Evolutionary conservation across 2,113 vertebrate species (phyloP).

Genomic region (Aegotheles bennettii): DNA sequence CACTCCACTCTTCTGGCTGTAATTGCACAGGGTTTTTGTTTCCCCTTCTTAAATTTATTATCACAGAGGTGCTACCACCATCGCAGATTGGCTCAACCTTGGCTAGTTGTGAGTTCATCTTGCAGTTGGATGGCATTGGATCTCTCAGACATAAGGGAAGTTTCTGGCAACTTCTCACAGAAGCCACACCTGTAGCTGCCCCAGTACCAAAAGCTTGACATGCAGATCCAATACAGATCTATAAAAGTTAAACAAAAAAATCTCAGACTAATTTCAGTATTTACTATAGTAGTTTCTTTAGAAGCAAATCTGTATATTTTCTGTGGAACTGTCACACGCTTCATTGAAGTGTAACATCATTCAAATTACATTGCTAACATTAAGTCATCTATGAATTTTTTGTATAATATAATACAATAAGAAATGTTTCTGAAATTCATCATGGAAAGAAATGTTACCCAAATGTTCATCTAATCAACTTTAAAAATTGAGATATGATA

Average conservation of each 20-base stretch:
- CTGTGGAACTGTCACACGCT: not conserved
- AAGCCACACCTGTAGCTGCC: no score
- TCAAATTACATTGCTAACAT: not conserved
- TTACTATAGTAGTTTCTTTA: not conserved
- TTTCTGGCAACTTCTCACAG: no score
- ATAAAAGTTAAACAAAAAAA: not conserved
- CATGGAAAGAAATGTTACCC: not conserved
- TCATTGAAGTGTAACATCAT: not conserved
- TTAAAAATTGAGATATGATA: not conserved
- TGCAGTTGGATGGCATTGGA: no score
- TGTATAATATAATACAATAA: not conserved
- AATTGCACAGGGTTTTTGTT: no score
- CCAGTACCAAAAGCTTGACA: no score
- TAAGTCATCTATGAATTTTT: not conserved
- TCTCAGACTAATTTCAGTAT: not conserved
- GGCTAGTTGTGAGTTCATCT: no score
- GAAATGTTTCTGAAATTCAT: not conserved
- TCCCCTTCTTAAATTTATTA: no score
- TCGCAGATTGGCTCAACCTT: no score
- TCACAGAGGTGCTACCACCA: no score
- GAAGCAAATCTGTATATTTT: not conserved
- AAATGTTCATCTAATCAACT: not conserved
- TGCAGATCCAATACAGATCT: not conserved
- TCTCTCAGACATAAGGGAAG: no score
- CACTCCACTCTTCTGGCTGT: no score